phyloP scores from a whole-genome alignment of 1,140 invertebrate species.

The Lucilia cuprina region DNA sequence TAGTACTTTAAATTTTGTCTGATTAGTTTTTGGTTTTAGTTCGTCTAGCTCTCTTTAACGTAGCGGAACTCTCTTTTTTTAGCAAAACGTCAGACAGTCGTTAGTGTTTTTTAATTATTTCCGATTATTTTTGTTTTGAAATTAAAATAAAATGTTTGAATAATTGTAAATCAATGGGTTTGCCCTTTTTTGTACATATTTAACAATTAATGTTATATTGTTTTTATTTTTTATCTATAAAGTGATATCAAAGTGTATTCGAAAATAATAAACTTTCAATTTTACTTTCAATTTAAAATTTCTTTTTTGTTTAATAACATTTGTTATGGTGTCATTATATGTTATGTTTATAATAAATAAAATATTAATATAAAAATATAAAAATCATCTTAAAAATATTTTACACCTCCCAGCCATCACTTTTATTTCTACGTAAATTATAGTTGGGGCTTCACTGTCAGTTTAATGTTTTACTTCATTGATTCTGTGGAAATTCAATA shows the following conservation, averaged over 20 bases:
- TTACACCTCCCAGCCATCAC: too few relatives aligned
- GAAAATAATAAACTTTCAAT: not conserved
- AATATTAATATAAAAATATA: not conserved
- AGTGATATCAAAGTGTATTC: not conserved
- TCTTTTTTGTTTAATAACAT: not conserved
- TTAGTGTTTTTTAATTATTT: not conserved
- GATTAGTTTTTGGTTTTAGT: not conserved
- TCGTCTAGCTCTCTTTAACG: constrained; percentile 24
- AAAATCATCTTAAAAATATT: not conserved
- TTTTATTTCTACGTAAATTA: not conserved
- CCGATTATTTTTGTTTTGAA: not conserved
- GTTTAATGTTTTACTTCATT: not conserved
- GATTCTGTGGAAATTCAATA: not conserved
- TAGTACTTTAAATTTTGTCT: constrained; percentile 6
- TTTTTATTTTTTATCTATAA: not conserved
- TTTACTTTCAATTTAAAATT: constrained; percentile 5
- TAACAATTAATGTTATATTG: not conserved
- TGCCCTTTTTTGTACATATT: not conserved
- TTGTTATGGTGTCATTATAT: not conserved
- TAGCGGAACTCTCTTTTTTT: constrained; percentile 19
- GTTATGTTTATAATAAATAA: not conserved
- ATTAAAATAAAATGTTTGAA: not conserved
- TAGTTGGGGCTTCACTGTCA: not conserved
- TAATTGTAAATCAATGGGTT: not conserved
- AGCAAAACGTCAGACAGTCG: not conserved